Percentiles rank a stretch among this genome's conserved stretches.
Evolutionary conservation across 2,113 vertebrate species (phyloP).

Genomic region (Halcyon senegalensis): DNA sequence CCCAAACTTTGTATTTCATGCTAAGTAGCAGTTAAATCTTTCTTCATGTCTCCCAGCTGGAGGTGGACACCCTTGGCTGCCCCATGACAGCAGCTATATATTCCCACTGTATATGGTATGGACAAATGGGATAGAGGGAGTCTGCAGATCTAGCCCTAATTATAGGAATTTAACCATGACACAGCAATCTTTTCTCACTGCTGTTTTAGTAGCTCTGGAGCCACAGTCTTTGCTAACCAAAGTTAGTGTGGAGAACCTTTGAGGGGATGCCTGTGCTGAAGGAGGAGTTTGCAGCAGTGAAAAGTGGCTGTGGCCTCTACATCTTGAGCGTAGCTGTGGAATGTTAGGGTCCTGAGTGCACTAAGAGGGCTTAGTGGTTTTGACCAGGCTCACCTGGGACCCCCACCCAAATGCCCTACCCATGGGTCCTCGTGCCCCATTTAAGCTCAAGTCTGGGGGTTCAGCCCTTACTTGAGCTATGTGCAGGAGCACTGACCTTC

Average conservation of each 20-base stretch:
- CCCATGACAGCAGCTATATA: not conserved
- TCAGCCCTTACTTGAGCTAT: accelerated
- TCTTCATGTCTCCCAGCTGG: not conserved
- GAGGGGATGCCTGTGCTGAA: not conserved
- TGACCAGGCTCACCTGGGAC: not conserved
- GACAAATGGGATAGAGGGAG: not conserved
- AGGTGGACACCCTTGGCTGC: not conserved
- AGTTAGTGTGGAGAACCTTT: accelerated
- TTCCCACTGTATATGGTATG: not conserved
- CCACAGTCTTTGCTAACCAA: not conserved
- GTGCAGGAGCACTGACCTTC: not conserved
- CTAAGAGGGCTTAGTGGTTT: not conserved
- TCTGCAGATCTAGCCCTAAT: not conserved
- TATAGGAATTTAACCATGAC: not conserved
- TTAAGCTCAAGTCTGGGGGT: not conserved
- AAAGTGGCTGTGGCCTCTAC: not conserved
- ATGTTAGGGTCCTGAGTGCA: not conserved
- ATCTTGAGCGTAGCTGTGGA: not conserved
- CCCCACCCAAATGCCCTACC: not conserved
- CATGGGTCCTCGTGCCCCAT: accelerated
- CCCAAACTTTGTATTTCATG: not conserved
- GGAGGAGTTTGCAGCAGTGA: not conserved
- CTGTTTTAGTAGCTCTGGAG: not conserved
- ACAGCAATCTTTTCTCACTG: not conserved
- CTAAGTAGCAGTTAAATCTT: not conserved